Conservation (phyloP, 2,888 invertebrate species). For the Acleris cristana region DNA sequence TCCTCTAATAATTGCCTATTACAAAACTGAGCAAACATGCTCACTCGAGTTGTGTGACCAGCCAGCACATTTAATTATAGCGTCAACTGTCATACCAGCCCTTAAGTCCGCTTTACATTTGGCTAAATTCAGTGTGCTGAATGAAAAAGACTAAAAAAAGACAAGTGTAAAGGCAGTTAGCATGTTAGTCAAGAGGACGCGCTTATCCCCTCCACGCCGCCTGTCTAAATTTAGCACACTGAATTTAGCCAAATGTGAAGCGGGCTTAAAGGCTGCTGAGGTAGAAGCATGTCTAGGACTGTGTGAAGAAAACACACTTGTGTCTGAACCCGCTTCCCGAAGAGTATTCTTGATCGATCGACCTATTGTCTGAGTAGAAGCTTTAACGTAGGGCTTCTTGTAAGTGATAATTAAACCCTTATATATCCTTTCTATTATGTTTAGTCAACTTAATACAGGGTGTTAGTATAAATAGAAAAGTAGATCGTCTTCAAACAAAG, state of each 20-base stretch:
- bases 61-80: neutral
- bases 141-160: no score
- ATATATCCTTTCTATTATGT: neutral
- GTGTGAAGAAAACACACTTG: neutral
- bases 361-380: constrained; percentile 4
- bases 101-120: no score
- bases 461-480: no score
- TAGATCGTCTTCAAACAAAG: no score
- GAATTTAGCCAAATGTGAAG: no score
- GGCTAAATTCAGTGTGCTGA: no score
- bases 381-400: neutral
- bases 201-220: no score
- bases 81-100: neutral
- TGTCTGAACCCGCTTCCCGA: neutral
- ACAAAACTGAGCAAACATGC: neutral
- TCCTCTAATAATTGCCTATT: neutral
- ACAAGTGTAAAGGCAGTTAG: no score
- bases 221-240: no score
- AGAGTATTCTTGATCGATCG: neutral
- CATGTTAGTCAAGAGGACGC: no score
- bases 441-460: neutral
- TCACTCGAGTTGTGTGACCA: neutral
- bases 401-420: neutral
- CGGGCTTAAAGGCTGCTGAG: no score
- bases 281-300: neutral